Conservation (phyloP, 2,888 invertebrate species). For the Scrobipalpa atriplicella region DNA sequence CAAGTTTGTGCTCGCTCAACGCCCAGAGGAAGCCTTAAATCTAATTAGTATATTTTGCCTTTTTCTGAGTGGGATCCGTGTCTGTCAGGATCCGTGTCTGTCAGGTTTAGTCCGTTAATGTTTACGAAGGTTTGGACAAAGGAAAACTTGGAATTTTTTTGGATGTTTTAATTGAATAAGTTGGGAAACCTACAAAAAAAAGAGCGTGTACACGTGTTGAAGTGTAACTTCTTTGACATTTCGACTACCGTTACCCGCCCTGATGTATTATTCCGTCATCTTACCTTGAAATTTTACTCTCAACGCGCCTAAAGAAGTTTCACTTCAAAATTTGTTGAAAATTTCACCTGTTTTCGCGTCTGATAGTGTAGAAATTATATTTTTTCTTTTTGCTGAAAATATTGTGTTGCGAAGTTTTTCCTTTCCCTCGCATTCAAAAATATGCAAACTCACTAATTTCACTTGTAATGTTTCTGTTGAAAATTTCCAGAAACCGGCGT, state of each 20-base stretch:
- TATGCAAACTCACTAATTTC: background rate
- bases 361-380: too few relatives aligned
- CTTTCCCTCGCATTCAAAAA: background rate
- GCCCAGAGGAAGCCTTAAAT: constrained; percentile 2
- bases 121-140: background rate
- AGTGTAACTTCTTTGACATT: too few relatives aligned
- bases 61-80: background rate
- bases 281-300: too few relatives aligned
- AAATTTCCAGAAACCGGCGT: background rate
- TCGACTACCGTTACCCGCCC: too few relatives aligned
- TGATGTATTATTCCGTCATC: too few relatives aligned
- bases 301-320: too few relatives aligned
- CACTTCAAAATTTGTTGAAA: too few relatives aligned
- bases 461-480: background rate
- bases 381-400: too few relatives aligned
- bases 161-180: background rate
- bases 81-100: background rate
- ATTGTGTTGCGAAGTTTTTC: background rate
- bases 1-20: background rate
- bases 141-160: too few relatives aligned
- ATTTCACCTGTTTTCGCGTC: too few relatives aligned
- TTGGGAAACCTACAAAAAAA: too few relatives aligned
- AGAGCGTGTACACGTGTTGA: too few relatives aligned
- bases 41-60: background rate
- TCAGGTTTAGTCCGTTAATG: background rate